Evolutionary conservation across 2,113 vertebrate species (phyloP).

Genomic region (Oncorhynchus nerka): DNA sequence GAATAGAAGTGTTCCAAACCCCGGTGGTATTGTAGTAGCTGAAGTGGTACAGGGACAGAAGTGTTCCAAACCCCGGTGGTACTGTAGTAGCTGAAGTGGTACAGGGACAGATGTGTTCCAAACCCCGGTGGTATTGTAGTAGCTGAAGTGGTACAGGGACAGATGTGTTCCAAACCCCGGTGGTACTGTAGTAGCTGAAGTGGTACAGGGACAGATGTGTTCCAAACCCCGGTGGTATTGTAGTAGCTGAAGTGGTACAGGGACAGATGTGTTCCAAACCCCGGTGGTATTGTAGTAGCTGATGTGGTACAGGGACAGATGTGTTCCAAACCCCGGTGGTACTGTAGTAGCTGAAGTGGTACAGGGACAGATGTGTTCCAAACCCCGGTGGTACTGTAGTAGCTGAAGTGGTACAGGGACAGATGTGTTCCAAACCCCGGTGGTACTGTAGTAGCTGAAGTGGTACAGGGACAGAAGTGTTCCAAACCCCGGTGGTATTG

Average conservation of each 20-base stretch:
- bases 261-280: slow-evolving; percentile 64
- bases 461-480: slow-evolving; percentile 63
- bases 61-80: slow-evolving; percentile 62
- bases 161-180: slow-evolving; percentile 67
- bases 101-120: slow-evolving; percentile 68
- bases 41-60: slow-evolving; percentile 61
- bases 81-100: slow-evolving; percentile 51
- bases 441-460: slow-evolving; percentile 57
- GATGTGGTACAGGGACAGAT: slow-evolving; percentile 56
- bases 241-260: slow-evolving; percentile 45
- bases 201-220: slow-evolving; percentile 51
- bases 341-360: slow-evolving; percentile 52
- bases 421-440: slow-evolving; percentile 67
- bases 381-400: slow-evolving; percentile 48
- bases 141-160: slow-evolving; percentile 54
- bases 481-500: slow-evolving; percentile 59
- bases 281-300: slow-evolving; percentile 52
- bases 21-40: slow-evolving; percentile 51
- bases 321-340: slow-evolving; percentile 62
- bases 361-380: slow-evolving; percentile 65
- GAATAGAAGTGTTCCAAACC: slow-evolving; percentile 70
- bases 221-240: slow-evolving; percentile 59
- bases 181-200: slow-evolving; percentile 57
- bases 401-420: slow-evolving; percentile 46
- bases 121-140: slow-evolving; percentile 48